Evolutionary conservation across 2,888 invertebrate species (phyloP), one percentile per base, ranked within the genome.

Genomic region (Tachystola acroxantha): DNA sequence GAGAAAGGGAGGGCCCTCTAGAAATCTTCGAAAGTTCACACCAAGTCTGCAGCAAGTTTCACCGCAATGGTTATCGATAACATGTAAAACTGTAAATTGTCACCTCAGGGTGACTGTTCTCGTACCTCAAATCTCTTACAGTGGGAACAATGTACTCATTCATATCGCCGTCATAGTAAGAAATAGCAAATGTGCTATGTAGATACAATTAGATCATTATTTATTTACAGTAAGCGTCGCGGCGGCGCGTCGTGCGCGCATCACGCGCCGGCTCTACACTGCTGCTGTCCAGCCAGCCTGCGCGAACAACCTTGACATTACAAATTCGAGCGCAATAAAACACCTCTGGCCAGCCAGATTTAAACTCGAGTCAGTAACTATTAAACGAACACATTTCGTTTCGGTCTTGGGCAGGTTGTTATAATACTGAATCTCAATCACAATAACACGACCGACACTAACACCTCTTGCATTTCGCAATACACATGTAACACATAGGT

Each of bases 151-250:
- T n/a, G 20, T 20, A 20, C n/a, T n/a, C n/a, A n/a, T n/a, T n/a
- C 10, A 43, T 60, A 51, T 57, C 60, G 58, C 66, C n/a, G n/a
- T 70, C 72, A 75, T 59, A 55, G 45, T 68, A 73, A 63, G 63
- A 80, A 84, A 82, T 84, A 82, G 76, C 71, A 40, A 59, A 64
- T 61, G n/a, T 64, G 57, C 47, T 54, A 61, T 59, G 60, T 58
- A 59, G 50, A 63, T 74, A 81, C 75, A 80, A 84, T 85, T 85
- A 85, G 85, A 69, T 85, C 85, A 86, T 77, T 82, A 77, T 77
- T 79, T 84, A 85, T 84, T 85, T 82, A 78, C 74, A 75, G 78
- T 72, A 63, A 66, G 58, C 68, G 60, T 59, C 57, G 62, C 61
- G 65, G 53, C 59, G 59, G 12, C 56, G 53, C 61, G 68, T 65